A percentile compares a stretch with the other conserved stretches of the same genome.
Evolutionary conservation across 2,113 vertebrate species (phyloP).

Genomic region (Bubalus kerabau): DNA sequence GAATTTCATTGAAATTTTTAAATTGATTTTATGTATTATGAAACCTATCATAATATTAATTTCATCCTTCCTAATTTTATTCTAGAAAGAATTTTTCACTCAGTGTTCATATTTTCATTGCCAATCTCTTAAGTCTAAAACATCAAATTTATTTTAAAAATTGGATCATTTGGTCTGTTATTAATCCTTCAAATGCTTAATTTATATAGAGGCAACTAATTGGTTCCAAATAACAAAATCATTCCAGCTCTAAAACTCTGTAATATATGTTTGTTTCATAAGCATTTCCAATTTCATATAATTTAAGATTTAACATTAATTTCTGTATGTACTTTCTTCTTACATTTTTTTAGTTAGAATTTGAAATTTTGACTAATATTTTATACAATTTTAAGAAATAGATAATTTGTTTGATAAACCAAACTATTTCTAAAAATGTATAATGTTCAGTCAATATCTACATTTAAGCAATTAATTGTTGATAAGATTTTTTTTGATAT

Average conservation of each 20-base stretch:
- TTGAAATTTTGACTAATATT: not conserved
- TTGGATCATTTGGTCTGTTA: not conserved
- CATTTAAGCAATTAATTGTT: not conserved
- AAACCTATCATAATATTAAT: conserved; percentile 48
- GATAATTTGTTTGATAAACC: not conserved
- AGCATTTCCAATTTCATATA: not conserved
- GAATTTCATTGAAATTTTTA: conserved; percentile 3
- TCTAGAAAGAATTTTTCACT: conserved; percentile 62
- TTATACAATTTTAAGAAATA: not conserved
- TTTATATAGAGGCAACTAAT: not conserved
- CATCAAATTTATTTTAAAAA: conserved; percentile 11
- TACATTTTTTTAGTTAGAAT: not conserved
- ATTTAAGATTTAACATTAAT: not conserved
- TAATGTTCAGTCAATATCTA: not conserved
- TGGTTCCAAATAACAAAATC: not conserved
- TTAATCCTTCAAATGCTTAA: not conserved
- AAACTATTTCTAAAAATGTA: not conserved
- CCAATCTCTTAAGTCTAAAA: not conserved
- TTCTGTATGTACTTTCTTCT: not conserved
- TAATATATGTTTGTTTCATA: not conserved
- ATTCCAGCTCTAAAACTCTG: not conserved
- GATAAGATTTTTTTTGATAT: not conserved
- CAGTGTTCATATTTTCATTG: conserved; percentile 65
- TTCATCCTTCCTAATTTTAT: conserved; percentile 68
- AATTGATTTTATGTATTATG: conserved; percentile 60